A percentile compares a stretch with the other conserved stretches of the same genome.
phyloP scores from a whole-genome alignment of 2,888 invertebrate genomes.

The Morpho deidamia region DNA sequence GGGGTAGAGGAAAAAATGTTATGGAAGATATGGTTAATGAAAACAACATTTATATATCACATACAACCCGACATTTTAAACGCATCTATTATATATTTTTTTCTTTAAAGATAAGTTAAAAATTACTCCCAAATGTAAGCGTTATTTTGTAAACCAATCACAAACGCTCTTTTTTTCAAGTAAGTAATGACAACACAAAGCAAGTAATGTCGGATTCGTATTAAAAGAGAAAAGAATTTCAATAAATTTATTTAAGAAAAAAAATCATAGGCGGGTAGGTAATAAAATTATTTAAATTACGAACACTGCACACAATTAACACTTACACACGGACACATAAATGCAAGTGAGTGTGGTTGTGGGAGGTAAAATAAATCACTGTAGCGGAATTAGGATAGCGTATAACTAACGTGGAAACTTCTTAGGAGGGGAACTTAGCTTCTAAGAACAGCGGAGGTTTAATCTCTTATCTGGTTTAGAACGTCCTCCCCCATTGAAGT shows the following conservation, averaged over 20 bases:
- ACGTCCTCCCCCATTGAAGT: slow-evolving; percentile 7
- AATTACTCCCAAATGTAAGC: slow-evolving; percentile 46
- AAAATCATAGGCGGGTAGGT: slow-evolving; percentile 4
- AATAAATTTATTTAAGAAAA: slow-evolving; percentile 3
- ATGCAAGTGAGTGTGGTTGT: slow-evolving; percentile 78
- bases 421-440: slow-evolving; percentile 16
- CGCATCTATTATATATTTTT: slow-evolving; percentile 26
- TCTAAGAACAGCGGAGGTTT: not conserved
- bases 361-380: slow-evolving; percentile 48
- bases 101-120: slow-evolving; percentile 5
- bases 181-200: slow-evolving; percentile 69
- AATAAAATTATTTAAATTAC: slow-evolving; percentile 10
- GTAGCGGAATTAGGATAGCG: slow-evolving; percentile 46
- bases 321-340: slow-evolving; percentile 50
- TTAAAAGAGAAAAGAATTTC: slow-evolving; percentile 26
- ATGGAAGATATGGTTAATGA: slow-evolving; percentile 32
- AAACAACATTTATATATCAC: slow-evolving; percentile 41
- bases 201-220: slow-evolving; percentile 68
- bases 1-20: slow-evolving; percentile 22
- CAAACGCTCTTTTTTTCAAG: slow-evolving; percentile 50
- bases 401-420: slow-evolving; percentile 21
- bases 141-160: slow-evolving; percentile 74
- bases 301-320: slow-evolving; percentile 21
- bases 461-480: slow-evolving; percentile 19
- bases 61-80: slow-evolving; percentile 68